A percentile compares a stretch with the other conserved stretches of the same genome.
These are phyloP conservation scores for Tilapia sparmanii DNA, from an alignment of 2,113 vertebrate genomes.

Conservation along the genomic window DNA sequence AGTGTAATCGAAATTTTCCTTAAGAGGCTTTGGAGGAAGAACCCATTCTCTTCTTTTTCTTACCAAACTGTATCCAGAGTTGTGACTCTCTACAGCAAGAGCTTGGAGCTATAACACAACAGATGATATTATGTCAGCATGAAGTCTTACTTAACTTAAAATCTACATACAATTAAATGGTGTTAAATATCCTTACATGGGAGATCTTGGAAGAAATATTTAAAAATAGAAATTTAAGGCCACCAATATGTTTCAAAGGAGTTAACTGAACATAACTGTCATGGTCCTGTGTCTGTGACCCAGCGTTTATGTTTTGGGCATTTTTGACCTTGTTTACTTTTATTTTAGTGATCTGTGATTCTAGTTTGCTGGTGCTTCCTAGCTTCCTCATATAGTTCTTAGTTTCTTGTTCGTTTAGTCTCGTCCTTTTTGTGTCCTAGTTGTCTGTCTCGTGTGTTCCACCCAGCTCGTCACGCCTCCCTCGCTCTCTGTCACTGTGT, in stretches of 20 bases:
- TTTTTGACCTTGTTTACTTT: background rate
- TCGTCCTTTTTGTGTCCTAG: background rate
- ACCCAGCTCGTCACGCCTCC: background rate
- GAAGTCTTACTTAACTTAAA: background rate
- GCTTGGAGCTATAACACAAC: constrained; percentile 2
- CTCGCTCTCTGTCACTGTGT: background rate
- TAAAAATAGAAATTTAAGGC: background rate
- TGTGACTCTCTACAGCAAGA: background rate
- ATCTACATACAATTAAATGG: background rate
- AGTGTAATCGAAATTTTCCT: constrained; percentile 78
- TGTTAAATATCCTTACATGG: background rate
- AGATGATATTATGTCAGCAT: background rate
- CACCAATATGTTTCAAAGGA: background rate
- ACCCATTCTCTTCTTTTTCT: constrained; percentile 82
- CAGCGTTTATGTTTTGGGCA: background rate
- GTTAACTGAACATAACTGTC: too few relatives aligned
- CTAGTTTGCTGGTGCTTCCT: background rate
- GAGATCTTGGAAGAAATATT: background rate
- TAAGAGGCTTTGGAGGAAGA: constrained; percentile 68
- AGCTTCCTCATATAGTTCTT: background rate
- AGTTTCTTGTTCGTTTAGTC: background rate
- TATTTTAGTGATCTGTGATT: background rate
- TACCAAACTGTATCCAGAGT: background rate
- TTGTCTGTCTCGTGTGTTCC: background rate
- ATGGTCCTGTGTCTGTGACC: background rate